Evolutionary conservation across 2,888 invertebrate genomes (phyloP).

Genomic region (Drosophila dives): DNA sequence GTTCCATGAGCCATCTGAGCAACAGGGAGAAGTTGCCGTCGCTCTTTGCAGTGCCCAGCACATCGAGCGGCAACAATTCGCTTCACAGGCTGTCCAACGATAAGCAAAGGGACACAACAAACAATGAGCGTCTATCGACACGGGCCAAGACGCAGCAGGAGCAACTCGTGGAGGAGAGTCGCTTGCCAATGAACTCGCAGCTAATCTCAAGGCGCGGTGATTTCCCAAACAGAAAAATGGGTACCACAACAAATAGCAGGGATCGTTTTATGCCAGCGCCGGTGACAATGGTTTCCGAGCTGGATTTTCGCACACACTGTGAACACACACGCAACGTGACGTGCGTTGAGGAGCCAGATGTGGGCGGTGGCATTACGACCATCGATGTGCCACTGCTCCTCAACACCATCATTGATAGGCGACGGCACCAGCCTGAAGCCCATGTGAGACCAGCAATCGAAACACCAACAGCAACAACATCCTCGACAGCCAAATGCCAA

Average conservation of each 20-base stretch:
- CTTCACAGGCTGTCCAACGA: rapidly evolving
- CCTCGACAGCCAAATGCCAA: neutral
- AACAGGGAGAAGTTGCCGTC: constrained; percentile 8
- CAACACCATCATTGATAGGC: neutral
- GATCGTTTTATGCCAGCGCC: constrained; percentile 8
- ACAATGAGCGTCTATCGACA: constrained; percentile 1
- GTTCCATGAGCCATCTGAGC: neutral
- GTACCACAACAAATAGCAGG: neutral
- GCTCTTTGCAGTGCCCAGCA: constrained; percentile 33
- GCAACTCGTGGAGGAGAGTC: constrained; percentile 10
- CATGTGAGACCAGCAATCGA: neutral
- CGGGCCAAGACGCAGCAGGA: neutral
- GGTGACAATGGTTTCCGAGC: constrained; percentile 39
- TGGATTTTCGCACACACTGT: constrained; percentile 36
- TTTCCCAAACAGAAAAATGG: neutral
- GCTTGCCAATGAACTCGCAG: constrained; percentile 32
- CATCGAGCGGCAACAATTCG: neutral
- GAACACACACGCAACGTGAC: constrained; percentile 8
- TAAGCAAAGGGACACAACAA: rapidly evolving
- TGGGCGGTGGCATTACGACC: constrained; percentile 7
- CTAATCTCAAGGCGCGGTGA: constrained; percentile 28
- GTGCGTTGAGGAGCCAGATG: neutral
- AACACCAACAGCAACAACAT: neutral
- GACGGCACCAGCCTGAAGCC: neutral
- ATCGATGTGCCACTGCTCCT: constrained; percentile 1